phyloP scores from a whole-genome alignment of 2,113 vertebrate genomes.

The Uropsilus gracilis region DNA sequence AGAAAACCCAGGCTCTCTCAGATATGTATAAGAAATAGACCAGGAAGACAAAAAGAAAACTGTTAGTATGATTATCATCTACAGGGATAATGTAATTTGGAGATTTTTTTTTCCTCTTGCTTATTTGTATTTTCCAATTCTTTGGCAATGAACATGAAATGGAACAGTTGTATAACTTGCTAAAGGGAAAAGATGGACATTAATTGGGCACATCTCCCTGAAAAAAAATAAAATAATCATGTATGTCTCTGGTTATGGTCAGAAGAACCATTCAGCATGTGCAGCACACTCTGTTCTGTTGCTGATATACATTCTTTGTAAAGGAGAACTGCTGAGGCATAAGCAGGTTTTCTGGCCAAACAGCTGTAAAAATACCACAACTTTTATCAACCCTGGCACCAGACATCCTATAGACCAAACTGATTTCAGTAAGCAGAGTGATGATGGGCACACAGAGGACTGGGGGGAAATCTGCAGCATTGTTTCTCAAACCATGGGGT shows the following conservation, averaged over 20 bases:
- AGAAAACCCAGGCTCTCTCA: background rate
- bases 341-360: conserved; percentile 20
- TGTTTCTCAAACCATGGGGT: conserved; percentile 16
- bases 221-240: background rate
- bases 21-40: background rate
- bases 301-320: background rate
- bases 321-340: background rate
- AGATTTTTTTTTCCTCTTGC: background rate
- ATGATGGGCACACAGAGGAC: background rate
- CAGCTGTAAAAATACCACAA: conserved; percentile 17
- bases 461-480: background rate
- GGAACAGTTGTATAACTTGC: background rate
- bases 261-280: background rate
- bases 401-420: background rate
- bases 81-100: background rate
- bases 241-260: background rate
- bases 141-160: background rate
- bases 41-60: background rate
- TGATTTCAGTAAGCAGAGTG: background rate
- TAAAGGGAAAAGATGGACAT: background rate
- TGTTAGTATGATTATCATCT: conserved; percentile 6
- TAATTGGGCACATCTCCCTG: background rate
- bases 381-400: conserved; percentile 57
- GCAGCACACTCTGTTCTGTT: background rate
- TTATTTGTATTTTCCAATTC: conserved; percentile 7